Conservation (phyloP, 2,888 invertebrate genomes). For the Hyles lineata region DNA sequence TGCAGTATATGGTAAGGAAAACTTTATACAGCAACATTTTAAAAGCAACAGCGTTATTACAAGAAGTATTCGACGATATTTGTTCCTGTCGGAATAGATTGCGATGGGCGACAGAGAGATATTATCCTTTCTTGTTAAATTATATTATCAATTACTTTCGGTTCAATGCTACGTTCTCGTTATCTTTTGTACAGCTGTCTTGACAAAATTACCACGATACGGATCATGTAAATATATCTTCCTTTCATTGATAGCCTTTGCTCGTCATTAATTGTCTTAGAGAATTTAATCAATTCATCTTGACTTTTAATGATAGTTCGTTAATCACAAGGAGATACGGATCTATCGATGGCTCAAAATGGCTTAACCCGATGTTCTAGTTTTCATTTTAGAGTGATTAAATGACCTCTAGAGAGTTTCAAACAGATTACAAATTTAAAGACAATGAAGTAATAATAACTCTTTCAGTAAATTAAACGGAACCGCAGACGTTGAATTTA, state of each 20-base stretch:
- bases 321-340: not conserved
- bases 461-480: not conserved
- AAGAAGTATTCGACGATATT: slow-evolving; percentile 71
- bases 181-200: slow-evolving; percentile 62
- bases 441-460: too few relatives aligned
- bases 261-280: slow-evolving; percentile 1
- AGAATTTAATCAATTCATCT: slow-evolving; percentile 21
- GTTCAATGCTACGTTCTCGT: slow-evolving; percentile 62
- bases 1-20: slow-evolving; percentile 26
- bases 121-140: slow-evolving; percentile 77
- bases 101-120: slow-evolving; percentile 70
- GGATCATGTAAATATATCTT: slow-evolving; percentile 29
- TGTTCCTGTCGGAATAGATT: slow-evolving; percentile 72
- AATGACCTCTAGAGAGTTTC: too few relatives aligned
- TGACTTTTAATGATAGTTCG: slow-evolving; percentile 8
- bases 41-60: slow-evolving; percentile 56
- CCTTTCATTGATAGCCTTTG: slow-evolving; percentile 25
- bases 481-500: slow-evolving; percentile 6
- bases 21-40: slow-evolving; percentile 33
- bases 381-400: too few relatives aligned
- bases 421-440: too few relatives aligned
- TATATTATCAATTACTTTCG: slow-evolving; percentile 73
- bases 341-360: too few relatives aligned
- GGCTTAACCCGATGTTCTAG: too few relatives aligned
- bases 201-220: slow-evolving; percentile 36